Conservation (phyloP, 2,888 invertebrate genomes). For the Scaptomyza reducta region DNA sequence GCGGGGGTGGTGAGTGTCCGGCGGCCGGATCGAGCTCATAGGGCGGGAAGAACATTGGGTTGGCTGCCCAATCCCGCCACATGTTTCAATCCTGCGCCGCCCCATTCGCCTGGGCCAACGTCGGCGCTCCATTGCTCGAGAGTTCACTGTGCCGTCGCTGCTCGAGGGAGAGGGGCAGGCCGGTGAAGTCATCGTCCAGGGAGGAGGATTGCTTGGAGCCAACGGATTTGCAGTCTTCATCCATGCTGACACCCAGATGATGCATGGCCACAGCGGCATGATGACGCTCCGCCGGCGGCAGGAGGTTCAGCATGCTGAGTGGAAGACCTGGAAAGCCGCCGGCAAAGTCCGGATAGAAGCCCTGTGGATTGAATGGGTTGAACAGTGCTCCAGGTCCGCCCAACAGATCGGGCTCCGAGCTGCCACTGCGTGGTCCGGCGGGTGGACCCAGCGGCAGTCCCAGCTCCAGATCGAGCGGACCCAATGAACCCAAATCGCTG, state of each 20-base stretch:
- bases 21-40: constrained; percentile 66
- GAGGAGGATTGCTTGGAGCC: constrained; percentile 86
- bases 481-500: constrained; percentile 55
- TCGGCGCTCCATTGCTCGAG: constrained; percentile 52
- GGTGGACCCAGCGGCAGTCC: constrained; percentile 66
- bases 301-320: constrained; percentile 92
- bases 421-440: constrained; percentile 86
- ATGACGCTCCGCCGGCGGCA: constrained; percentile 90
- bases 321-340: constrained; percentile 91
- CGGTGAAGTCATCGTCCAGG: constrained; percentile 86
- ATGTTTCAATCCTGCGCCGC: constrained; percentile 89
- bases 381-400: constrained; percentile 88
- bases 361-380: constrained; percentile 90
- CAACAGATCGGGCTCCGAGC: constrained; percentile 88
- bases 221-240: constrained; percentile 88
- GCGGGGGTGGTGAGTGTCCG: constrained; percentile 48
- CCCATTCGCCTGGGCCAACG: constrained; percentile 87
- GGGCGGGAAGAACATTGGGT: constrained; percentile 84
- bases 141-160: constrained; percentile 66
- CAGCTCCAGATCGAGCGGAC: constrained; percentile 69
- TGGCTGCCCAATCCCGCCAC: constrained; percentile 84
- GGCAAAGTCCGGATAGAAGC: constrained; percentile 93
- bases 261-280: constrained; percentile 86
- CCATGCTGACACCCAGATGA: constrained; percentile 85
- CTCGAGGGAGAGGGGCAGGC: constrained; percentile 83